Percentiles rank a stretch among this genome's conserved stretches.
phyloP scores from a whole-genome alignment of 2,888 invertebrate genomes.

The Eulithis prunata region DNA sequence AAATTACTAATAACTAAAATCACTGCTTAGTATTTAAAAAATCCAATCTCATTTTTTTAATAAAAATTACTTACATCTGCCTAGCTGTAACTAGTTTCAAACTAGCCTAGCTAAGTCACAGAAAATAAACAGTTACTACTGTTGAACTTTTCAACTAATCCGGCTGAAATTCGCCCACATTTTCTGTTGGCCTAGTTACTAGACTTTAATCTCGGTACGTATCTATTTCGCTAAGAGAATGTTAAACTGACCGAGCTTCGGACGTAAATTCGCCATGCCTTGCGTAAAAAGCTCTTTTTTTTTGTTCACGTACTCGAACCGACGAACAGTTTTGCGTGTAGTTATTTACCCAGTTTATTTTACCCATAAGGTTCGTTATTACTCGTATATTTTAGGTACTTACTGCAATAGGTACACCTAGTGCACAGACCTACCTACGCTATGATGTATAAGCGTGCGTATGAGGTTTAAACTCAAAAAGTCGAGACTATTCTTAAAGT shows the following conservation, averaged over 20 bases:
- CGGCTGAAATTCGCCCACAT: slow-evolving; percentile 32
- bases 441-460: too few relatives aligned
- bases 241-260: neutral
- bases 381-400: too few relatives aligned
- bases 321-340: neutral
- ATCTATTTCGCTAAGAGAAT: neutral
- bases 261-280: neutral
- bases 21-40: too few relatives aligned
- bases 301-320: neutral
- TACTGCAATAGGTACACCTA: too few relatives aligned
- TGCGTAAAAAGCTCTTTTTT: neutral
- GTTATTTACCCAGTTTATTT: neutral
- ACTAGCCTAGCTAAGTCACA: slow-evolving; percentile 11
- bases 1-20: too few relatives aligned
- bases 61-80: too few relatives aligned
- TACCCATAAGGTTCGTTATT: too few relatives aligned
- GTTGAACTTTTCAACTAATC: slow-evolving; percentile 34
- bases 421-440: too few relatives aligned
- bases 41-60: too few relatives aligned
- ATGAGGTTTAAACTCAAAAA: too few relatives aligned
- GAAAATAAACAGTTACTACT: slow-evolving; percentile 3
- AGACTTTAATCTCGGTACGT: slow-evolving; percentile 17
- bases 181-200: slow-evolving; percentile 19
- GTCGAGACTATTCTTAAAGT: too few relatives aligned
- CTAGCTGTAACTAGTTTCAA: slow-evolving; percentile 21